These are phyloP conservation scores for Colostygia pectinataria DNA, from an alignment of 2,888 invertebrate genomes.

Conservation along the genomic window DNA sequence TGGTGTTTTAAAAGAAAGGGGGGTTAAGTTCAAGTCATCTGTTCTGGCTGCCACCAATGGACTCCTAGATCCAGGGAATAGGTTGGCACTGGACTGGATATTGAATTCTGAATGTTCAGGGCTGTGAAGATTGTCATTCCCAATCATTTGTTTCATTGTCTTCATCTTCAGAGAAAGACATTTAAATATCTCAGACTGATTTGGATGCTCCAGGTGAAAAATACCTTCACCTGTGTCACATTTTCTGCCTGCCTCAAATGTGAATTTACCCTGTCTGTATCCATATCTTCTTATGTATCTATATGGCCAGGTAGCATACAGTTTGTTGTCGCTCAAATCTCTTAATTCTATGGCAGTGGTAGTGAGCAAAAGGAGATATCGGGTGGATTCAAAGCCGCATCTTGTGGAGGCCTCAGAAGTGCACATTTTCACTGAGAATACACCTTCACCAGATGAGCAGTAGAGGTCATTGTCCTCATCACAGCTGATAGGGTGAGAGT, in stretches of 20 bases:
- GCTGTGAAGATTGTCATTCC: slow-evolving; percentile 85
- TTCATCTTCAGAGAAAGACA: slow-evolving; percentile 93
- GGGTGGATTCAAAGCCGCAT: slow-evolving; percentile 87
- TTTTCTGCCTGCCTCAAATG: slow-evolving; percentile 94
- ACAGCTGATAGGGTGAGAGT: slow-evolving; percentile 83
- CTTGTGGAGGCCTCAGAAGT: slow-evolving; percentile 90
- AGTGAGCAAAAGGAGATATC: slow-evolving; percentile 89
- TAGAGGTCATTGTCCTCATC: slow-evolving; percentile 96
- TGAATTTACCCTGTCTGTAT: slow-evolving; percentile 92
- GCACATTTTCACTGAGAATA: slow-evolving; percentile 90
- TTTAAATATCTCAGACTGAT: slow-evolving; percentile 91
- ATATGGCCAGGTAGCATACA: slow-evolving; percentile 92
- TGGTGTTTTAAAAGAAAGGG: slow-evolving; percentile 72
- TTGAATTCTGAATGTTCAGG: slow-evolving; percentile 88
- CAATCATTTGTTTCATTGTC: slow-evolving; percentile 92
- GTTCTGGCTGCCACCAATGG: slow-evolving; percentile 87
- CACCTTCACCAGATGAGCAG: slow-evolving; percentile 91
- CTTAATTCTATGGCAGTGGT: slow-evolving; percentile 89
- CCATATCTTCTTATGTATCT: slow-evolving; percentile 92
- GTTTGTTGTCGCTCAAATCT: slow-evolving; percentile 84
- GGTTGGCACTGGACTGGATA: slow-evolving; percentile 88
- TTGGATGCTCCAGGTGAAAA: slow-evolving; percentile 90
- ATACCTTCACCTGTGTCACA: slow-evolving; percentile 93
- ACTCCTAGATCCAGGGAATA: slow-evolving; percentile 92
- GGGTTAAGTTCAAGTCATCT: slow-evolving; percentile 74